Base-by-base conservation (phyloP, 2,113 vertebrate genomes). In the Hassar affinis region DNA sequence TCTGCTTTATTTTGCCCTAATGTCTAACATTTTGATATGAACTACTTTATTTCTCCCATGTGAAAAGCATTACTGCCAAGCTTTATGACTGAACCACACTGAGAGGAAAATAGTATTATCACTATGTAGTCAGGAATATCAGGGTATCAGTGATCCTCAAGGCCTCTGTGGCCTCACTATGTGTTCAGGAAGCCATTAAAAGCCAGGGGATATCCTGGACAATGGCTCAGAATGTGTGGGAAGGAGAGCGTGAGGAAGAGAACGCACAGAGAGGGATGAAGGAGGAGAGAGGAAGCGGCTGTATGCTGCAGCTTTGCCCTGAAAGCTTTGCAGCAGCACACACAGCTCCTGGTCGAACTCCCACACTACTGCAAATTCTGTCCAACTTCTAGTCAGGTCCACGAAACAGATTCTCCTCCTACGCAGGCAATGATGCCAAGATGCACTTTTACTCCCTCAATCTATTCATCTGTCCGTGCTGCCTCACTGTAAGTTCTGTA, bases 121-220 rank as follows among this genome's bases (percentile, higher is more conserved):
- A 52, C 14, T 66, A n/a, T n/a, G 10, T 52, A 54, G 47, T 59
- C 17, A 6, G 59, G 66, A 45, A 80, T 30, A 45, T 80, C 35
- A n/a, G n/a, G n/a, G n/a, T 20, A 38, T 56, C 74, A 38, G 30
- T 20, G 3, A 77, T 56, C 52, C 72, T 25, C 30, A 42, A 59
- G 80, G 81, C 81, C 91, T 85, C 87, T 86, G 89, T 87, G 90
- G 87, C 88, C 89, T 90, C 89, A 90, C 85, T 91, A 90, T 91
- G 92, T 93, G 92, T 90, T 90, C 93, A 94, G 94, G 94, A 95
- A 95, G 87, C 94, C 92, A 95, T 95, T 94, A 93, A 94, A 90
- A 93, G 94, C 92, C 90, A 92, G 92, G 91, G 94, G 93, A 94
- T 93, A 93, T 94, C 93, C 94, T 94, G 91, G 88, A 94, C 93